Base-by-base conservation (phyloP, 64 coral and sea anemone species). In the Anthopleura sola region DNA sequence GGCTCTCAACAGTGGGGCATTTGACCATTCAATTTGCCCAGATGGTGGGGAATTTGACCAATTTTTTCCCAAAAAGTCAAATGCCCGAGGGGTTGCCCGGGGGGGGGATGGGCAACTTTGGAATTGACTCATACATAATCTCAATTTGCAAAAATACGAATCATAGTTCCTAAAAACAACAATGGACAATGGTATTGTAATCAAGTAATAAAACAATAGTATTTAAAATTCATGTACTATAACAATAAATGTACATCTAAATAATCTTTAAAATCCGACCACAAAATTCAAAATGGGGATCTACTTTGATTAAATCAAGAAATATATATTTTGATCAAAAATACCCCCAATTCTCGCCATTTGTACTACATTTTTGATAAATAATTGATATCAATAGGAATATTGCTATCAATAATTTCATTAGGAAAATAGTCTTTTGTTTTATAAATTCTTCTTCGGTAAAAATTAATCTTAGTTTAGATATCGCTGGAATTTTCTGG, bases 331-430 rank as follows among this genome's bases (percentile, higher is more conserved):
- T 62, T 62, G 58, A 62, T 62, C 24, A 62, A 62, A 62, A 62
- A 9, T 62, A n/a, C n/a, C 7, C 21, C n/a, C 1, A 18, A 62
- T 62, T 62, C 7, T 11, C 58, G 58, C 23, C 5, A 62, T 62
- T 62, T 62, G 23, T 62, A 62, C 58, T n/a, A 62, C 7, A n/a
- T 62, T 26, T 62, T 62, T 9, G n/a, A 62, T 62, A 26, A 62
- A 62, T 62, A n/a, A 62, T 62, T 62, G 58, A 62, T 62, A 15
- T 62, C 58, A 62, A 62, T 62, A 62, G 58, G n/a, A 62, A 62
- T 26, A 56, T 26, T 62, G n/a, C 50, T 23, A 62, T 9, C 58
- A 62, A 62, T 26, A 26, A 62, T 62, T 62, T 62, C 5, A 28
- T n/a, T 62, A 10, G 3, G 7, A 62, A 62, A 24, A 26, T 58